phyloP scores from a whole-genome alignment of 2,888 invertebrate species.

The Cerastis rubricosa region DNA sequence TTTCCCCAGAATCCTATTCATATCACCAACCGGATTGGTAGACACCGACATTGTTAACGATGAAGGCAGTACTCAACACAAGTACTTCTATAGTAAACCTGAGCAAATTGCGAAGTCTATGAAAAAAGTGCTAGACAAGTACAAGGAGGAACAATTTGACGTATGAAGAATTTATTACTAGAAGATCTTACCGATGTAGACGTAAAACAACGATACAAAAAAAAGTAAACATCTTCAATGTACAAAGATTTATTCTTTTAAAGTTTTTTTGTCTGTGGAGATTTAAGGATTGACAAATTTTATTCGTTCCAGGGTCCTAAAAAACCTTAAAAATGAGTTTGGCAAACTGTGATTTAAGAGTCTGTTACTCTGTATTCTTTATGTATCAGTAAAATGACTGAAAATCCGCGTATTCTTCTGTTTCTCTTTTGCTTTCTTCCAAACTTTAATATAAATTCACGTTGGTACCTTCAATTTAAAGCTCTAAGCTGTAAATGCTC shows the following conservation, averaged over 20 bases:
- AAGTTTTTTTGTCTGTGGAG: not conserved
- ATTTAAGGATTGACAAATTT: conserved; percentile 53
- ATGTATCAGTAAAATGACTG: conserved; percentile 48
- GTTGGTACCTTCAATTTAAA: not conserved
- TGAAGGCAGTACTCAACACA: conserved; percentile 90
- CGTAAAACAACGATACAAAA: conserved; percentile 1
- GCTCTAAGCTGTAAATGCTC: not conserved
- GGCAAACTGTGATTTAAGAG: conserved; percentile 41
- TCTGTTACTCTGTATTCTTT: conserved; percentile 38
- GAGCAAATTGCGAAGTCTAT: conserved; percentile 89
- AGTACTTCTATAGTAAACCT: conserved; percentile 90
- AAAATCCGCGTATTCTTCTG: conserved; percentile 2
- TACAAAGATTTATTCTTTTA: not conserved
- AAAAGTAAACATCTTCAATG: not conserved
- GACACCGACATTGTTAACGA: conserved; percentile 91
- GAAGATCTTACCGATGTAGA: conserved; percentile 24
- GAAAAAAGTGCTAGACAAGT: conserved; percentile 85
- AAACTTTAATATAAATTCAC: not conserved
- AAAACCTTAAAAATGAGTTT: conserved; percentile 23
- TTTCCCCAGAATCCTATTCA: conserved; percentile 90
- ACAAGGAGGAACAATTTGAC: conserved; percentile 79
- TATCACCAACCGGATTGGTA: conserved; percentile 90
- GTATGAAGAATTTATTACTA: conserved; percentile 70
- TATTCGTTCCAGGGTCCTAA: conserved; percentile 64
- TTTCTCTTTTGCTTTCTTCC: not conserved